Percentiles rank a stretch among this genome's conserved stretches.
Evolutionary conservation across 2,797 vertebrate genomes (phyloP).

Genomic region (Parauchenoglanis punctatus): DNA sequence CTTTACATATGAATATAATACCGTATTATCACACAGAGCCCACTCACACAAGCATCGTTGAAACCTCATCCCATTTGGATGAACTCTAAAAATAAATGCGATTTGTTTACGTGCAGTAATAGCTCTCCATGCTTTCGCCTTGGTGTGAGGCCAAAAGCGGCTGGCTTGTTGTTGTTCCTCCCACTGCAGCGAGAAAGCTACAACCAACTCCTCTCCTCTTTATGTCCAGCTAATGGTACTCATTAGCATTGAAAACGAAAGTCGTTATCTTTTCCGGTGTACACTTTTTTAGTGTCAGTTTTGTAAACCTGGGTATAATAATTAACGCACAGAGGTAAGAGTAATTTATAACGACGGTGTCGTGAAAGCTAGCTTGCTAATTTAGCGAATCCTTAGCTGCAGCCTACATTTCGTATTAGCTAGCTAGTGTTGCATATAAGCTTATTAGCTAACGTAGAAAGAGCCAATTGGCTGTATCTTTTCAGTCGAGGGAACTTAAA

Average conservation of each 20-base stretch:
- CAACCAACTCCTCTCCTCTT: background rate
- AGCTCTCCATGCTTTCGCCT: background rate
- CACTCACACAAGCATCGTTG: background rate
- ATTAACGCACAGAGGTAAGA: conserved; percentile 16
- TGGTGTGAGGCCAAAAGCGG: background rate
- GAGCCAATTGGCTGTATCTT: background rate
- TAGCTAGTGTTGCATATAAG: background rate
- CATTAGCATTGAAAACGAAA: background rate
- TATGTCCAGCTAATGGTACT: background rate
- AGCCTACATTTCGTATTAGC: background rate
- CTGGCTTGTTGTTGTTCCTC: background rate
- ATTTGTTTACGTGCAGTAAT: background rate
- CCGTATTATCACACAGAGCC: background rate
- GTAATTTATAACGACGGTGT: background rate
- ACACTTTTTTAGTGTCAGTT: background rate
- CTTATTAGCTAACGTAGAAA: no score
- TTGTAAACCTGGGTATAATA: background rate
- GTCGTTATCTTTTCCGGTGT: background rate
- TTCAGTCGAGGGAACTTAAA: background rate
- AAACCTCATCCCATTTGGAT: background rate
- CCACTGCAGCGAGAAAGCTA: background rate
- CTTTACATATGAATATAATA: background rate
- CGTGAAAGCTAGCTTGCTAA: background rate
- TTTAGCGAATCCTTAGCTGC: background rate
- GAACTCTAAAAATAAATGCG: background rate